Evolutionary conservation across 1,140 invertebrate genomes (phyloP), one percentile per base, ranked within the genome.

Genomic region (Chrysomallon squamiferum): DNA sequence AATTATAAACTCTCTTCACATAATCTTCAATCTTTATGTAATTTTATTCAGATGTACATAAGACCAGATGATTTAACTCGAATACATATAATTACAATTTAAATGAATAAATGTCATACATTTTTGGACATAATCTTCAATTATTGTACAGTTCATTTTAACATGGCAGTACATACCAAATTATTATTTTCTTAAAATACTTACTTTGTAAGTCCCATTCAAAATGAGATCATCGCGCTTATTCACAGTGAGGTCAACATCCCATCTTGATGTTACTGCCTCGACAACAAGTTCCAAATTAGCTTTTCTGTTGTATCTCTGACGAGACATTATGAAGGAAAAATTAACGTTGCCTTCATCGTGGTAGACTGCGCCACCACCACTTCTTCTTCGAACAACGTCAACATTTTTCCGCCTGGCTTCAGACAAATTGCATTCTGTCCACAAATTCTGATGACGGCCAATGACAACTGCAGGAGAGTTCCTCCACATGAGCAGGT

Each of bases 351-450:
- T 97, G 47, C 95, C 96, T 66, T 88, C 77, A 85, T 99, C 97
- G 85, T 99, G 96, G 84, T 95, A 99, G 22, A 99, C 95, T 20
- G 95, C 93, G 11, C 95, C 96, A 64, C 97, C 97, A n/a, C 95
- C 96, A 84, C 95, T 97, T n/a, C 95, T 94, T 22, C 96, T 88
- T 58, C 97, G 88, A 0, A 92, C 96, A 20, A 98, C 73, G 2
- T 88, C 83, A 50, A 96, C 89, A 20, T 89, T 89, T 27, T 88
- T 85, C 35, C 90, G 87, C 4, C 18, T 56, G 6, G 79, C 70
- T 62, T 70, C 71, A 6, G 69, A 59, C 0, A 94, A 82, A 81
- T 97, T 93, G 2, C 92, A 91, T 86, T 99, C 97, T 22, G 92
- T 81, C 92, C 96, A 99, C 1, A 96, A 95, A 86, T 99, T 99